A percentile compares a stretch with the other conserved stretches of the same genome.
Evolutionary conservation across 2,888 invertebrate species (phyloP).

Genomic region (Tineola bisselliella): DNA sequence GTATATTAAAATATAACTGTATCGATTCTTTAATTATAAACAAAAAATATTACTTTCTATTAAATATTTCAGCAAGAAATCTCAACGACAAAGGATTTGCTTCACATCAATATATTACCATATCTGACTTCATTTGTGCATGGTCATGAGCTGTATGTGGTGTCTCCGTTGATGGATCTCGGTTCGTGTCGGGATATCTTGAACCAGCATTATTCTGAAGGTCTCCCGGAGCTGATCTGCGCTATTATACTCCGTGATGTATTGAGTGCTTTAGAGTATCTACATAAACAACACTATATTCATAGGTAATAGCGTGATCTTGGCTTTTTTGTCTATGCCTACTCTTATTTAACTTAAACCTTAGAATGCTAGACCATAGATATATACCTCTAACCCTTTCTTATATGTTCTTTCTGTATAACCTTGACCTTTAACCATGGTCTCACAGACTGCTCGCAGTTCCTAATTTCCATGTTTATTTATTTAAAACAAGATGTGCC

Average conservation of each 20-base stretch:
- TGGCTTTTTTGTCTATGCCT: conserved; percentile 2
- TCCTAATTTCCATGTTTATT: too few species aligned
- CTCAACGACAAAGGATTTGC: conserved; percentile 76
- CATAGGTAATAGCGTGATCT: conserved; percentile 72
- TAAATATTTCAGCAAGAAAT: conserved; percentile 80
- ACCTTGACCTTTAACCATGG: too few species aligned
- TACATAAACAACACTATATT: conserved; percentile 85
- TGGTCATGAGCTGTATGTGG: conserved; percentile 79
- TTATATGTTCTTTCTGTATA: too few species aligned
- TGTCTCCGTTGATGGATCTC: conserved; percentile 85
- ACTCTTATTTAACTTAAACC: too few species aligned
- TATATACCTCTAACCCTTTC: too few species aligned
- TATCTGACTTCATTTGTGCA: conserved; percentile 81
- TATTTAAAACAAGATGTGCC: too few species aligned
- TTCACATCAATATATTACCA: conserved; percentile 81
- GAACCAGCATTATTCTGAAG: conserved; percentile 77
- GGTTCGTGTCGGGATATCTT: conserved; percentile 86
- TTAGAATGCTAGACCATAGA: too few species aligned
- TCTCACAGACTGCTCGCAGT: too few species aligned
- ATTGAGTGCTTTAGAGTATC: conserved; percentile 81
- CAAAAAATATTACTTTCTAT: too few species aligned
- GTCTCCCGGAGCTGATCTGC: conserved; percentile 84
- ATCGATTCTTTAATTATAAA: too few species aligned
- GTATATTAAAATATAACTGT: too few species aligned
- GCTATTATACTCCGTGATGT: conserved; percentile 82